Conservation (phyloP, 1,140 invertebrate species). For the Acromyrmex heyeri region DNA sequence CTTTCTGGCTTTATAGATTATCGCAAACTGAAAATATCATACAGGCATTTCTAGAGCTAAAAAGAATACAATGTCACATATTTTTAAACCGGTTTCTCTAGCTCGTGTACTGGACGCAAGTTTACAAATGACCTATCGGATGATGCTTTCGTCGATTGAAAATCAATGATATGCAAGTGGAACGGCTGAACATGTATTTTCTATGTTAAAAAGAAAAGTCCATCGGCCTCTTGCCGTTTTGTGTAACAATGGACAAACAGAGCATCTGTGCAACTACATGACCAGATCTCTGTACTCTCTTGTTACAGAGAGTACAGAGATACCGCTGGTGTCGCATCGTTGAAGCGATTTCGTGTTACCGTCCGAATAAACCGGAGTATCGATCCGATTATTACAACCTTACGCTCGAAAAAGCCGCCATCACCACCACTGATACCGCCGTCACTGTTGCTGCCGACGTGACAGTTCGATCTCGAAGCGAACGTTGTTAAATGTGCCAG, state of each 20-base stretch:
- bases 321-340: not conserved
- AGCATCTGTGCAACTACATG: not conserved
- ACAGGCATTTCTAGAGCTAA: not conserved
- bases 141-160: conserved; percentile 33
- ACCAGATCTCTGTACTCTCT: no score
- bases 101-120: not conserved
- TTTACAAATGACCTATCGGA: conserved; percentile 24
- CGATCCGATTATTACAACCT: conserved; percentile 51
- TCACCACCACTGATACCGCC: not conserved
- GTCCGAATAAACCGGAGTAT: conserved; percentile 37
- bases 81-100: not conserved
- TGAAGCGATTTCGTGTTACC: conserved; percentile 34
- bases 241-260: not conserved
- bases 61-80: not conserved
- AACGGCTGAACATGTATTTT: conserved; percentile 31
- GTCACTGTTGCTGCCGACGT: conserved; percentile 11
- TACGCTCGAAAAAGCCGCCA: conserved; percentile 10
- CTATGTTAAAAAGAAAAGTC: conserved; percentile 8
- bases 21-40: not conserved
- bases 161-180: conserved; percentile 47
- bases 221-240: not conserved
- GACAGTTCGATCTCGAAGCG: conserved; percentile 47
- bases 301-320: not conserved
- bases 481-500: conserved; percentile 54
- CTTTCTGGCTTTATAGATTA: not conserved